Percentiles rank a stretch among this genome's conserved stretches.
Evolutionary conservation across 2,888 invertebrate genomes (phyloP).

Genomic region (Serripes groenlandicus): DNA sequence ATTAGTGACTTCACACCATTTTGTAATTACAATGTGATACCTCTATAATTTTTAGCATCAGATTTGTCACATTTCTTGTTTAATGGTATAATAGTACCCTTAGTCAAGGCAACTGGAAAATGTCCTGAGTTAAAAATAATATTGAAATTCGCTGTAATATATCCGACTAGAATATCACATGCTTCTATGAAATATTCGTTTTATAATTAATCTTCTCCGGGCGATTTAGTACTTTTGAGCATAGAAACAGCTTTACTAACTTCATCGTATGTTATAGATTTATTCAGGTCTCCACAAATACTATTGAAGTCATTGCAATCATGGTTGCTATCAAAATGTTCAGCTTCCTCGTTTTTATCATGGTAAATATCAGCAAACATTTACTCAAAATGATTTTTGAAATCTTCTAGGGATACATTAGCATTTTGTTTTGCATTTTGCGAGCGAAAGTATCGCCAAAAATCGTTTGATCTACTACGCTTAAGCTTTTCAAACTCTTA

Average conservation of each 20-base stretch:
- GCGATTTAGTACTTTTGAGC: slow-evolving; percentile 12
- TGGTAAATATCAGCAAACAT: not conserved
- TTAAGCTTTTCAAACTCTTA: slow-evolving; percentile 11
- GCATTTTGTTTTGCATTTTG: not conserved
- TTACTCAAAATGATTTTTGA: slow-evolving; percentile 6
- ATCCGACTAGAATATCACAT: slow-evolving; percentile 27
- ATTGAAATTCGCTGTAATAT: slow-evolving; percentile 33
- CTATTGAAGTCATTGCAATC: too few relatives aligned
- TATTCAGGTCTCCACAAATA: slow-evolving; percentile 13
- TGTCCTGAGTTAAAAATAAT: slow-evolving; percentile 14
- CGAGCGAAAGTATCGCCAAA: slow-evolving; percentile 21
- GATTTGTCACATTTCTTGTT: slow-evolving; percentile 44
- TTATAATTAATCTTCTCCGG: slow-evolving; percentile 23
- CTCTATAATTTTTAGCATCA: slow-evolving; percentile 44
- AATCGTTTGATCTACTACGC: slow-evolving; percentile 10
- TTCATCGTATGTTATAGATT: not conserved
- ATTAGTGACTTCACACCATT: slow-evolving; percentile 1
- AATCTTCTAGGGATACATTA: not conserved
- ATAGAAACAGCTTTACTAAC: slow-evolving; percentile 1
- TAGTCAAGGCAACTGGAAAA: slow-evolving; percentile 35
- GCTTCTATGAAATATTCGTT: slow-evolving; percentile 47
- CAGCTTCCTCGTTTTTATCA: not conserved
- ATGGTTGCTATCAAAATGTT: not conserved
- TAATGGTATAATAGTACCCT: slow-evolving; percentile 42
- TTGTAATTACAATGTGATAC: slow-evolving; percentile 33